Evolutionary conservation across 2,113 vertebrate species (phyloP).

Genomic region (Hemicordylus capensis): DNA sequence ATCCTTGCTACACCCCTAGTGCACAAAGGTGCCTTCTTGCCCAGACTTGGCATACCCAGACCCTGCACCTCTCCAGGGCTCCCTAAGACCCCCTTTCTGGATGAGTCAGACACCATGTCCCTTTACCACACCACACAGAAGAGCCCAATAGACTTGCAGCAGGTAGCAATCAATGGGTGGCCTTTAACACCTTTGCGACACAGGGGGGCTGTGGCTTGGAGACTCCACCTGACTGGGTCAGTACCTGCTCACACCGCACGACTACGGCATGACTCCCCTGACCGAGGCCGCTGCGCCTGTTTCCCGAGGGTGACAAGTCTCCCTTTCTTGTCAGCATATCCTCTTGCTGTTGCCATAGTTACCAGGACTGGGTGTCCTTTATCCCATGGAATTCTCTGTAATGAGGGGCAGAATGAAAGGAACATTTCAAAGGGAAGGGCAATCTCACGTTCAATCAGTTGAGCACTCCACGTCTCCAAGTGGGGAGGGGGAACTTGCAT

Average conservation of each 20-base stretch:
- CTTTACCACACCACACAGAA: background rate
- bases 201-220: background rate
- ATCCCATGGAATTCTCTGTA: background rate
- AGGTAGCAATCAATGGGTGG: background rate
- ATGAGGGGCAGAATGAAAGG: conserved; percentile 21
- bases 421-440: conserved; percentile 20
- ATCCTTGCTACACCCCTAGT: too few relatives aligned
- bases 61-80: background rate
- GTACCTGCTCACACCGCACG: background rate
- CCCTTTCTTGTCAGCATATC: conserved; percentile 19
- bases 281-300: background rate
- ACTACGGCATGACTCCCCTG: rapidly evolving
- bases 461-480: background rate
- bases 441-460: background rate
- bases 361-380: background rate
- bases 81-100: background rate
- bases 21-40: too few relatives aligned
- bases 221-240: background rate
- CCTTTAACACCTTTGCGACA: background rate
- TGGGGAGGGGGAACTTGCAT: background rate
- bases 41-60: background rate
- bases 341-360: conserved; percentile 22
- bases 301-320: background rate
- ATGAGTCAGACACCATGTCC: background rate
- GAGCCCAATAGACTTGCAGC: background rate